Evolutionary conservation across 2,888 invertebrate species (phyloP), one percentile per base, ranked within the genome.

Genomic region (Sericinus montela): DNA sequence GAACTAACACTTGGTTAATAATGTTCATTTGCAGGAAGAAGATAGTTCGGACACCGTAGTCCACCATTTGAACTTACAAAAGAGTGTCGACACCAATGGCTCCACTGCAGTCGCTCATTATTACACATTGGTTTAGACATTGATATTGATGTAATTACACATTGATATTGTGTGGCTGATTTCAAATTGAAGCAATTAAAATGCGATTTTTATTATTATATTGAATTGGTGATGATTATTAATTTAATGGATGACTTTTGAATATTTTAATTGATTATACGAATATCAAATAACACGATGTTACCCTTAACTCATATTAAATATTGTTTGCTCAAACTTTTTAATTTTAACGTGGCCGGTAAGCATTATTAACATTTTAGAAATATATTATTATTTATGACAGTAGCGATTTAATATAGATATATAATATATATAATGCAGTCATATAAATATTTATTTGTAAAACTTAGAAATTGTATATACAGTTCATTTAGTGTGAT

Each of bases 21-120:
- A 3, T 19, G 3, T 25, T 25, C 8, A 7, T 25, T 59, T 48
- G 0, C 65, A 78, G 73, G 73, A 69, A 30, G 52, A 69, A 9
- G 62, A 63, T 8, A 61, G 57, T 34, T 52, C 67, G 0, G 67
- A 69, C 45, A 68, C 67, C 0, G 69, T 71, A 23, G 68, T 70
- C 3, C 77, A 73, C 25, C 72, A 74, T 38, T 57, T 75, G 28
- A 63, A 72, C 45, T 47, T 72, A 5, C 67, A 72, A 50, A 78
- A 74, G 46, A 60, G 58, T 0, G 67, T 62, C 1, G 74, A 72
- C 1, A 50, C 53, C n/a, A 57, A 59, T 16, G 65, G 40, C 25
- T 34, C 56, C 4, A 49, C 72, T 0, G 69, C 76, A 3, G 72
- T 75, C 51, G 72, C 80, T 0, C 81, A 80, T 45, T 84, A 75